Conservation (phyloP, 1,140 invertebrate species). For the Drosophila arizonae region DNA sequence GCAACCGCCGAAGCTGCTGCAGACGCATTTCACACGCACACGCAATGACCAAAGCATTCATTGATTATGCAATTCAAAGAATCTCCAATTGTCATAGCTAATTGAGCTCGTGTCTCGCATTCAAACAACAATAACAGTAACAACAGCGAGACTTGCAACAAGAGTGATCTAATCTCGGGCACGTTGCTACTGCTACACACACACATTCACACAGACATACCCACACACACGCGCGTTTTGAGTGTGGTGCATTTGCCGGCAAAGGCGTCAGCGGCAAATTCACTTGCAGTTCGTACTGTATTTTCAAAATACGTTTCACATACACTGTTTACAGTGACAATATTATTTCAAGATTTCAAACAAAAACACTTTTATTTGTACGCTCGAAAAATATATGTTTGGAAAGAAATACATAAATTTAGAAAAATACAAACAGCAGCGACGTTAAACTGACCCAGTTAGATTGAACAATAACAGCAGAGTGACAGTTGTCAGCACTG, state of each 20-base stretch:
- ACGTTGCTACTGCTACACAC: slow-evolving; percentile 22
- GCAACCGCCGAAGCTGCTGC: slow-evolving; percentile 9
- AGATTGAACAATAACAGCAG: slow-evolving; percentile 50
- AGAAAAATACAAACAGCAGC: slow-evolving; percentile 31
- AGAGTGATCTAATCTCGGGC: slow-evolving; percentile 53
- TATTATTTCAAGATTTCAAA: not conserved
- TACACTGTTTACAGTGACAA: slow-evolving; percentile 12
- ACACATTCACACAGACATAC: slow-evolving; percentile 1
- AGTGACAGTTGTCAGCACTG: slow-evolving; percentile 38
- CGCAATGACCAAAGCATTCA: slow-evolving; percentile 31
- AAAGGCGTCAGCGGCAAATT: slow-evolving; percentile 28
- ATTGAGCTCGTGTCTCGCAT: slow-evolving; percentile 12
- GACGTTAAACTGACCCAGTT: slow-evolving; percentile 46
- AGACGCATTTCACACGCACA: slow-evolving; percentile 47
- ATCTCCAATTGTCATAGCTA: slow-evolving; percentile 18
- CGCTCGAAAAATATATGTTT: not conserved
- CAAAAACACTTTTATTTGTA: slow-evolving; percentile 18
- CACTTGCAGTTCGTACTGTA: slow-evolving; percentile 23
- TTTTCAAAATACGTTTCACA: slow-evolving; percentile 6
- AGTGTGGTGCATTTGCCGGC: slow-evolving; percentile 45
- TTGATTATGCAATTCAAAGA: slow-evolving; percentile 53
- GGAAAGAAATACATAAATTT: slow-evolving; percentile 27
- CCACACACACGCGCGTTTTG: slow-evolving; percentile 3
- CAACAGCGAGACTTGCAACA: slow-evolving; percentile 13
- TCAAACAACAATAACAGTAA: slow-evolving; percentile 16